Percentiles rank a stretch among this genome's conserved stretches.
phyloP scores from a whole-genome alignment of 2,113 vertebrate genomes.

The Macquaria ambigua region DNA sequence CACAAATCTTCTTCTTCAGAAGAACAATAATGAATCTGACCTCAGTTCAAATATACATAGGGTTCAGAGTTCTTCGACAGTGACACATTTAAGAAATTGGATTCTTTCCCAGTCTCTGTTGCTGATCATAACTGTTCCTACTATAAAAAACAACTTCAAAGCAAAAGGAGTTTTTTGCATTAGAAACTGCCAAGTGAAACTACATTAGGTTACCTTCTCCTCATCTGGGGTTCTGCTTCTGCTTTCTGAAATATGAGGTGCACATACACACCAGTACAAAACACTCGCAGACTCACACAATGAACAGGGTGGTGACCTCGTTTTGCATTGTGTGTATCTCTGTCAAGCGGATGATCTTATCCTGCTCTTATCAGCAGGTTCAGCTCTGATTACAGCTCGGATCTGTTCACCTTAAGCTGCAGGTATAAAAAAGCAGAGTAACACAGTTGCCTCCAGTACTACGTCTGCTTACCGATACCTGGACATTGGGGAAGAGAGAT shows the following conservation, averaged over 20 bases:
- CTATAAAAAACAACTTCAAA: not conserved
- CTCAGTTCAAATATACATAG: no score
- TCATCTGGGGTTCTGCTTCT: constrained; percentile 24
- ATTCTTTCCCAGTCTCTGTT: not conserved
- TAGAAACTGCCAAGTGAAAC: constrained; percentile 6
- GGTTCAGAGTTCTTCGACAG: not conserved
- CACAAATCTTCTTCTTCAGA: not conserved
- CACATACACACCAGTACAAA: constrained; percentile 45
- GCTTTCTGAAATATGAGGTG: constrained; percentile 62
- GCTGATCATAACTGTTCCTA: not conserved
- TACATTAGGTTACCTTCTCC: constrained; percentile 20
- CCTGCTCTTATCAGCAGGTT: constrained; percentile 58
- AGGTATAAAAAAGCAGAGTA: constrained; percentile 68
- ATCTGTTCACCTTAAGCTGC: constrained; percentile 62
- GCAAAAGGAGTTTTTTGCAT: not conserved
- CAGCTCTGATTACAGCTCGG: constrained; percentile 74
- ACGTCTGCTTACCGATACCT: constrained; percentile 74
- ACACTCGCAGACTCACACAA: constrained; percentile 61
- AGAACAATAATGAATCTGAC: not conserved
- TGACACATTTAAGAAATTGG: not conserved
- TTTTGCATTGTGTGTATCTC: constrained; percentile 70
- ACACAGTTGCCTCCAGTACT: constrained; percentile 22
- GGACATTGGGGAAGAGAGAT: constrained; percentile 67
- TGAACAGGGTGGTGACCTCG: constrained; percentile 77
- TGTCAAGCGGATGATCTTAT: constrained; percentile 69